These are phyloP conservation scores for Adineta ricciae DNA, from an alignment of 2,888 invertebrate species.

Conservation along the genomic window DNA sequence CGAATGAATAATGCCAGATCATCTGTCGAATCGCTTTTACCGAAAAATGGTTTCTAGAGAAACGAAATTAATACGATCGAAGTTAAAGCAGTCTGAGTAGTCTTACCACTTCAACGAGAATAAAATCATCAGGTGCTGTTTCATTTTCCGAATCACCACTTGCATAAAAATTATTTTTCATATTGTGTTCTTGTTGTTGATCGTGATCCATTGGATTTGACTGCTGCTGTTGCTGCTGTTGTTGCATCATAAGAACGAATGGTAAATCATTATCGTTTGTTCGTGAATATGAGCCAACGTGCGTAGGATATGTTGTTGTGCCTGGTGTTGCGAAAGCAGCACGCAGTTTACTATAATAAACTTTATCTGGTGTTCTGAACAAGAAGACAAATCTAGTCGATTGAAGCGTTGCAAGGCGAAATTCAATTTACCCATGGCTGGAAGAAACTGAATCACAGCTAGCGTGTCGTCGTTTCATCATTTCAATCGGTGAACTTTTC, in stretches of 20 bases:
- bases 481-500: slow-evolving; percentile 20
- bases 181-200: slow-evolving; percentile 25
- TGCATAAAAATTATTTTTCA: slow-evolving; percentile 43
- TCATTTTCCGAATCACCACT: neutral
- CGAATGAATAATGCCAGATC: slow-evolving; percentile 70
- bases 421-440: slow-evolving; percentile 8
- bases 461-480: neutral
- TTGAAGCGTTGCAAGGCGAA: too few species aligned
- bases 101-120: slow-evolving; percentile 64
- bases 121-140: slow-evolving; percentile 58
- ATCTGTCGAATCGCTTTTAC: slow-evolving; percentile 52
- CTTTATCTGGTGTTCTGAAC: slow-evolving; percentile 28
- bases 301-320: slow-evolving; percentile 3
- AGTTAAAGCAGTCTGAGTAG: neutral
- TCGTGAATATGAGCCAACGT: slow-evolving; percentile 21
- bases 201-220: slow-evolving; percentile 31
- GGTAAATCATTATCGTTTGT: slow-evolving; percentile 35
- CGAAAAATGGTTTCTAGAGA: neutral
- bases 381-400: neutral
- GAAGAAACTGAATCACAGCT: slow-evolving; percentile 4
- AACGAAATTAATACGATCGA: too few species aligned
- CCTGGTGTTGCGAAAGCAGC: slow-evolving; percentile 25
- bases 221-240: slow-evolving; percentile 23
- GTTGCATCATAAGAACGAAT: slow-evolving; percentile 42
- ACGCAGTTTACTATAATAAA: slow-evolving; percentile 31